Percentiles rank a stretch among this genome's conserved stretches.
phyloP scores from a whole-genome alignment of 2,113 vertebrate genomes.

The Cinclus mexicanus region DNA sequence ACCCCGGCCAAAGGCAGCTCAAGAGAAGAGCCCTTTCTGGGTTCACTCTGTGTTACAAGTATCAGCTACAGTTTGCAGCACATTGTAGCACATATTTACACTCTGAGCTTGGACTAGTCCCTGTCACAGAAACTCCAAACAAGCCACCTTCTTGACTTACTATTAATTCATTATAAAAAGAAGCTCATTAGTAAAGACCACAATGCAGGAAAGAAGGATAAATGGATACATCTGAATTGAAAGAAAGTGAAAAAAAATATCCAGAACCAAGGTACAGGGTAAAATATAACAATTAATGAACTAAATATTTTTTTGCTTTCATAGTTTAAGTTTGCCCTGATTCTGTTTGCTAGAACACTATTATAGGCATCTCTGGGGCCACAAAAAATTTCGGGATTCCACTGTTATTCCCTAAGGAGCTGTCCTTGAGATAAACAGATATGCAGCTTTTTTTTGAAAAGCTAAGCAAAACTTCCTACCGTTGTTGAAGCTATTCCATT shows the following conservation, averaged over 20 bases:
- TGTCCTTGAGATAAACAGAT: background rate
- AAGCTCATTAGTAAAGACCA: background rate
- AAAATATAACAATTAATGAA: background rate
- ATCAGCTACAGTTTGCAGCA: background rate
- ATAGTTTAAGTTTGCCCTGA: background rate
- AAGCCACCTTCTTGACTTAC: background rate
- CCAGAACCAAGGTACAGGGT: background rate
- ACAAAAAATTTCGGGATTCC: background rate
- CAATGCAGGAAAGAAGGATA: background rate
- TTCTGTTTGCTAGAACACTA: background rate
- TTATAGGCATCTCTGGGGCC: background rate
- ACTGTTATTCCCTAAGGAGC: background rate
- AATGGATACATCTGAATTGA: background rate
- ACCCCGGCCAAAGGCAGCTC: background rate
- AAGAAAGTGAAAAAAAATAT: background rate
- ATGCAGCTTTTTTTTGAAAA: background rate
- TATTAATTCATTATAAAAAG: background rate
- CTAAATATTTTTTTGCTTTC: background rate
- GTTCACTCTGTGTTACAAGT: background rate
- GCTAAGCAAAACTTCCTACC: background rate
- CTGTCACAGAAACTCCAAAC: background rate
- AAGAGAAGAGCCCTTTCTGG: background rate
- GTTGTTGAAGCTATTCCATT: background rate
- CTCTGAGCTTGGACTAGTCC: background rate
- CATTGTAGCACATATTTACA: background rate